Evolutionary conservation across 1,140 invertebrate genomes (phyloP).

Genomic region (Holcopasites calliopsidis): DNA sequence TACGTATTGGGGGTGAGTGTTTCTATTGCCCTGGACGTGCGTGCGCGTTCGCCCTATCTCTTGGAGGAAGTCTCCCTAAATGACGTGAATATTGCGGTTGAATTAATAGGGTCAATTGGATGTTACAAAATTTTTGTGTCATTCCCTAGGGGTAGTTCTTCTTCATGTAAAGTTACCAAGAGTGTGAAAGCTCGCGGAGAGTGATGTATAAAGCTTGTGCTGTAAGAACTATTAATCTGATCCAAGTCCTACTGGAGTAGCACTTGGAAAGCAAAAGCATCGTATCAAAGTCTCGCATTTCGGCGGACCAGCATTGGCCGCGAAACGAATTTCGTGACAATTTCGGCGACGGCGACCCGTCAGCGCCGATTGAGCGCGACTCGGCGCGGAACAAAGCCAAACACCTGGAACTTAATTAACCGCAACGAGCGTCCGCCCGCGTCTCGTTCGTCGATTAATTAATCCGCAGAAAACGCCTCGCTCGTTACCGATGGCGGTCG

Average conservation of each 20-base stretch:
- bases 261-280: too few relatives aligned
- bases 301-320: too few relatives aligned
- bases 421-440: slow-evolving; percentile 1
- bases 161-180: too few relatives aligned
- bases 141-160: too few relatives aligned
- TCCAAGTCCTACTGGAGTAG: too few relatives aligned
- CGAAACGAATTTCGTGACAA: neutral
- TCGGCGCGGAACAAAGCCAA: neutral
- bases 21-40: neutral
- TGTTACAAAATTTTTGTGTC: neutral
- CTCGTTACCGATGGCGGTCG: neutral
- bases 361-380: neutral
- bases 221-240: too few relatives aligned
- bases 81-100: slow-evolving; percentile 19
- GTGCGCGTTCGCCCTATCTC: slow-evolving; percentile 49
- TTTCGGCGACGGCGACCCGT: neutral
- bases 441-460: slow-evolving; percentile 19
- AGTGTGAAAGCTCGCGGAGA: too few relatives aligned
- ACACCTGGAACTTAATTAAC: slow-evolving; percentile 20
- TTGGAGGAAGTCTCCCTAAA: slow-evolving; percentile 15
- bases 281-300: too few relatives aligned
- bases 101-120: slow-evolving; percentile 51
- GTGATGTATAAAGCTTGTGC: too few relatives aligned
- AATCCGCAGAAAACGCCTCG: slow-evolving; percentile 1
- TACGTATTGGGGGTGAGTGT: neutral